phyloP scores from a whole-genome alignment of 2,888 invertebrate genomes.

The Sphecodes monilicornis region DNA sequence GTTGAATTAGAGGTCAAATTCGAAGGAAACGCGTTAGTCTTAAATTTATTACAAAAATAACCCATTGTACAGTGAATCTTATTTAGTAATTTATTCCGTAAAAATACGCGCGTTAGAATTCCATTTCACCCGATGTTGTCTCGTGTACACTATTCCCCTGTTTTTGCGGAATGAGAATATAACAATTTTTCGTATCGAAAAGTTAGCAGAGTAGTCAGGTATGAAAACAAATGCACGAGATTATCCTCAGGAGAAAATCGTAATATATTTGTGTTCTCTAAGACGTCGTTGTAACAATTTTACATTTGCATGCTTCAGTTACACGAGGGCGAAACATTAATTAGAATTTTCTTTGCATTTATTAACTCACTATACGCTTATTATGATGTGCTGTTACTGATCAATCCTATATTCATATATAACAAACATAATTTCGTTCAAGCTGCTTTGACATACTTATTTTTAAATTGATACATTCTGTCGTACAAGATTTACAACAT shows the following conservation, averaged over 20 bases:
- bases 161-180: slow-evolving; percentile 30
- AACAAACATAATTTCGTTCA: background rate
- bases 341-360: slow-evolving; percentile 36
- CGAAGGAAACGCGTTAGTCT: slow-evolving; percentile 55
- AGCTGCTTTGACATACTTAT: background rate
- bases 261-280: slow-evolving; percentile 26
- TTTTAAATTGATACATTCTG: slow-evolving; percentile 9
- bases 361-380: slow-evolving; percentile 40
- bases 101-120: slow-evolving; percentile 4
- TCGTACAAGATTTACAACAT: background rate
- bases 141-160: slow-evolving; percentile 17
- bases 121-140: slow-evolving; percentile 8
- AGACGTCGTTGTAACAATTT: slow-evolving; percentile 13
- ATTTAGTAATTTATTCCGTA: background rate
- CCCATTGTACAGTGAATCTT: slow-evolving; percentile 37
- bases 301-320: slow-evolving; percentile 36
- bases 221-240: slow-evolving; percentile 18
- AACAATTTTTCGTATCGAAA: slow-evolving; percentile 20
- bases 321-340: slow-evolving; percentile 31
- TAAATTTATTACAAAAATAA: slow-evolving; percentile 25
- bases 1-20: slow-evolving; percentile 78
- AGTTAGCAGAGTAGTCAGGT: slow-evolving; percentile 43
- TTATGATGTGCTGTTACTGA: background rate
- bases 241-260: slow-evolving; percentile 16
- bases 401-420: slow-evolving; percentile 9